Evolutionary conservation across 2,797 vertebrate species (phyloP), one percentile per base, ranked within the genome.

Genomic region (Chaetophractus vellerosus): DNA sequence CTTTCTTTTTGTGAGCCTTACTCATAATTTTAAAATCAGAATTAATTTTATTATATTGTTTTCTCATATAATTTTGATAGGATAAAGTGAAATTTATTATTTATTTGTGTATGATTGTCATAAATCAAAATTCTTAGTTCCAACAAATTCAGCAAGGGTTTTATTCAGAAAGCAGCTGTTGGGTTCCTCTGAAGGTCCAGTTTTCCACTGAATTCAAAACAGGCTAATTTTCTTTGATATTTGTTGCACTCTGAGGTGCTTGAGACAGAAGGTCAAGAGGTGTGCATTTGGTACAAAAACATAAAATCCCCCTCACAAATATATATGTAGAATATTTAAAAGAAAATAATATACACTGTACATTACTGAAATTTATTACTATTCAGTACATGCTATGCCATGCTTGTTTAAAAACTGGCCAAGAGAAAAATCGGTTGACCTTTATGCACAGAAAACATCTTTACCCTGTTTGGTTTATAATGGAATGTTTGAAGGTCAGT

Each of bases 401-500:
- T 82, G 50, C 36, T 61, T 95, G 28, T 52, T 89, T 76, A 89
- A 91, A 95, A 92, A 38, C 71, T 81, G 48, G 63, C 38, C 38
- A 18, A 36, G 86, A 90, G 61, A 94, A 96, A n/a, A 92, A 84
- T 80, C 31, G 55, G 45, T 55, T 94, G 94, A 63, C 28, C 74
- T 97, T 95, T 96, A 91, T 50, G 64, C 59, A 78, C 41, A 5
- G 11, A 50, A 68, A 95, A 72, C 5, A 36, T 50, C 80, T 93
- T 94, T 88, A 88, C 41, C 23, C 59, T 68, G 1, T 48, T 79
- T 90, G 41, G 19, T 88, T 89, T 91, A 21, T 66, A 61, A 18
- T 15, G 64, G 68, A 80, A 74, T 82, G 12, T 79, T 50, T 90
- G 61, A 96, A 97, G 78, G 94, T 91, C 89, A 91, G 41, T 18